Base-by-base conservation (phyloP, 2,888 invertebrate species). In the Parnassius apollo region DNA sequence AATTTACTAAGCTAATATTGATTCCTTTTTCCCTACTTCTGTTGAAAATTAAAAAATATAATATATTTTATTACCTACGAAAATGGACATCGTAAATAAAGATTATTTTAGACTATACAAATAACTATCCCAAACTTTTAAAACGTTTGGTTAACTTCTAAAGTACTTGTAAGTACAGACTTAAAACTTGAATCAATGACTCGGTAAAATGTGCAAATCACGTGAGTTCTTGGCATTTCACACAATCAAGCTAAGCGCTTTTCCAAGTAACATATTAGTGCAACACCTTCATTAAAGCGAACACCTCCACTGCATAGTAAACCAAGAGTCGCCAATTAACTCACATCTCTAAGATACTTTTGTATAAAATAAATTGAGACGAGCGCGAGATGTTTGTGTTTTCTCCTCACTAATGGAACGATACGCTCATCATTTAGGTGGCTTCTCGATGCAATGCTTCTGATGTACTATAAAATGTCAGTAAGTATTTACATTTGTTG, bases 251-350 rank as follows among this genome's bases (percentile, higher is more conserved):
- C 46, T 57, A 52, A 55, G 48, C 61, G 66, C 59, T 55, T 59
- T 61, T 55, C 66, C 56, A 25, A 46, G 58, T 60, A 62, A 51
- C 61, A 53, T 57, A 60, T 64, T 54, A 54, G 50, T 52, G 42
- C 13, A 50, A 64, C 59, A 64, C 64, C 57, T 61, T 68, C 64
- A 65, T 66, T 66, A 66, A 55, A 48, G 42, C 4, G 44, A 46
- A 57, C 59, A 56, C 13, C 53, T 45, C 57, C 52, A 13, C 45
- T 49, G 42, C 50, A 57, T 11, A 10, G 35, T 48, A 62, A 56
- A 56, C 48, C 48, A 59, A 45, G 13, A 8, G 35, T 35, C 18
- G 11, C n/a, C 9, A 52, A 49, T 3, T 11, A 42, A 50, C 11
- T 12, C 35, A 46, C 59, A 9, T 35, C 1, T 25, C 25, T n/a